Conservation (phyloP, 2,797 vertebrate species). For the Hippocampus kuda region DNA sequence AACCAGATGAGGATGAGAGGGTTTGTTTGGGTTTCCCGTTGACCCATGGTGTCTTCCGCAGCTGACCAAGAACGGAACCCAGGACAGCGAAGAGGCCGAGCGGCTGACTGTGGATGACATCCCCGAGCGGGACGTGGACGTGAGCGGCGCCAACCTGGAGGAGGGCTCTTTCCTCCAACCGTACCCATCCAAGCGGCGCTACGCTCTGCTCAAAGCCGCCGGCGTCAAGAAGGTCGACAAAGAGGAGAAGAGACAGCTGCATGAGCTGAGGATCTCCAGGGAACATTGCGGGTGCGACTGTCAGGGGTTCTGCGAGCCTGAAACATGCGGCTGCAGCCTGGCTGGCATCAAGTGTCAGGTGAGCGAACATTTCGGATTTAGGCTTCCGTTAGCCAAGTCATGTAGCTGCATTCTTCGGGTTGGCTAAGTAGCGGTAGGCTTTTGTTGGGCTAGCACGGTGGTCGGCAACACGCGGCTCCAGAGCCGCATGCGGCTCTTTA, state of each 20-base stretch:
- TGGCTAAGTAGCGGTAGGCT: no score
- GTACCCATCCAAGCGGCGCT: slow-evolving; percentile 78
- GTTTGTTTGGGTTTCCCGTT: neutral
- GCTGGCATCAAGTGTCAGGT: slow-evolving; percentile 98
- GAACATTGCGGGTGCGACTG: slow-evolving; percentile 92
- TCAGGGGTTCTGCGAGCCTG: slow-evolving; percentile 86
- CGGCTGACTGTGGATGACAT: slow-evolving; percentile 79
- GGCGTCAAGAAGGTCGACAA: slow-evolving; percentile 92
- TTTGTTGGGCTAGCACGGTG: no score
- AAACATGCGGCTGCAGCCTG: slow-evolving; percentile 89
- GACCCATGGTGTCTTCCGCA: slow-evolving; percentile 33
- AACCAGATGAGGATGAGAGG: neutral
- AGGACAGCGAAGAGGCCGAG: slow-evolving; percentile 74
- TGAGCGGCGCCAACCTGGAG: slow-evolving; percentile 69
- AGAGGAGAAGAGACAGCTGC: slow-evolving; percentile 88
- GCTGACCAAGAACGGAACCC: slow-evolving; percentile 79
- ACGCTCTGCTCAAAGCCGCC: slow-evolving; percentile 77
- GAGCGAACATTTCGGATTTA: slow-evolving; percentile 15
- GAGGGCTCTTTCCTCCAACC: slow-evolving; percentile 85
- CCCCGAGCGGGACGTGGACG: slow-evolving; percentile 76
- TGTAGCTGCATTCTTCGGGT: no score
- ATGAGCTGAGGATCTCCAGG: slow-evolving; percentile 80
- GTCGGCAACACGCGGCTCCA: no score
- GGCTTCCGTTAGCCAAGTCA: neutral
- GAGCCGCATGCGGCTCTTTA: no score